Conservation (phyloP, 1,140 invertebrate species). For the Trichonephila clavipes region DNA sequence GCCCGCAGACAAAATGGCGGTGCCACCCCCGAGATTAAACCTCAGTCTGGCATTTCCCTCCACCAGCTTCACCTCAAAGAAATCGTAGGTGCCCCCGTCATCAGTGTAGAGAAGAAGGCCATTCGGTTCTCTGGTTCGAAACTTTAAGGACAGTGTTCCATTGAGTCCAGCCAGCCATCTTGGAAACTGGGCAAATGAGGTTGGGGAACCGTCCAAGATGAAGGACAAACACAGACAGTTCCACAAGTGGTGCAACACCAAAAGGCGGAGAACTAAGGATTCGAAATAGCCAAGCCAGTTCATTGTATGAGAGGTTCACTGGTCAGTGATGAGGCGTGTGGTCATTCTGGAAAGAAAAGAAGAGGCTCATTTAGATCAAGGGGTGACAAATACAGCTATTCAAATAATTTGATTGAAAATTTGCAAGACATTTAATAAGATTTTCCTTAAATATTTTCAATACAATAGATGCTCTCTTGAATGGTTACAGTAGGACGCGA, state of each 20-base stretch:
- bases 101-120: conserved; percentile 96
- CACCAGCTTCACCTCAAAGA: conserved; percentile 92
- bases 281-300: not conserved
- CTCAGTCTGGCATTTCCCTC: conserved; percentile 93
- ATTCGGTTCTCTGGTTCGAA: conserved; percentile 94
- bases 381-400: too few relatives aligned
- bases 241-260: conserved; percentile 4
- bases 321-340: not conserved
- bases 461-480: too few relatives aligned
- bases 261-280: not conserved
- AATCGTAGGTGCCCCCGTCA: conserved; percentile 93
- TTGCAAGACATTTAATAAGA: too few relatives aligned
- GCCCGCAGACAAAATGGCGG: conserved; percentile 91
- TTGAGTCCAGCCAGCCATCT: conserved; percentile 95
- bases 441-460: too few relatives aligned
- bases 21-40: conserved; percentile 95
- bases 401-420: too few relatives aligned
- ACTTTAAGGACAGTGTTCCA: conserved; percentile 93
- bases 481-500: too few relatives aligned
- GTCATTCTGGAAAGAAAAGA: too few relatives aligned
- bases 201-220: conserved; percentile 87
- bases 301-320: not conserved
- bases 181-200: conserved; percentile 93
- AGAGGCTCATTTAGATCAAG: too few relatives aligned
- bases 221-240: conserved; percentile 77